Conservation (phyloP, 1,140 invertebrate genomes). For the Lasaia peninsularis region DNA sequence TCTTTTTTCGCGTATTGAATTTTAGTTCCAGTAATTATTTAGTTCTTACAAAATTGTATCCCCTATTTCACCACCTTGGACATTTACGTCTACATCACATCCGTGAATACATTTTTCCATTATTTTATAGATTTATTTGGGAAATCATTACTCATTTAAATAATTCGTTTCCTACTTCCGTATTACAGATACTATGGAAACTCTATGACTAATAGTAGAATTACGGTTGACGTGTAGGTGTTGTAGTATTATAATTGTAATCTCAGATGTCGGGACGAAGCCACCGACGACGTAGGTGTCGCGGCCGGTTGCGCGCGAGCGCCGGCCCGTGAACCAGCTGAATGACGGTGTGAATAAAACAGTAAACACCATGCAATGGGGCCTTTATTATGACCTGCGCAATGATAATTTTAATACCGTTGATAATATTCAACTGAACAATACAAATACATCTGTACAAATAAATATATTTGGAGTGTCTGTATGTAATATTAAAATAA, state of each 20-base stretch:
- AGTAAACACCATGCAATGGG: conserved; percentile 25
- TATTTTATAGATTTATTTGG: too few relatives aligned
- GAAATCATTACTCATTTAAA: too few relatives aligned
- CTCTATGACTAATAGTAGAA: not conserved
- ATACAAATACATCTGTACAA: not conserved
- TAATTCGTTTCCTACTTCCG: not conserved
- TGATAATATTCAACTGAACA: not conserved
- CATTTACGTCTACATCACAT: too few relatives aligned
- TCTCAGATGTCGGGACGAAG: conserved; percentile 7
- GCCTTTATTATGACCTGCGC: conserved; percentile 19
- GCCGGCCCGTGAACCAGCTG: conserved; percentile 60
- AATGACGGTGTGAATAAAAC: conserved; percentile 63
- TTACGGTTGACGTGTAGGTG: not conserved
- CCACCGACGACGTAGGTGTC: conserved; percentile 19
- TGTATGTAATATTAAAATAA: too few relatives aligned
- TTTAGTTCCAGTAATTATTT: too few relatives aligned
- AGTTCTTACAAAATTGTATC: too few relatives aligned
- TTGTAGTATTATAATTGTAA: conserved; percentile 12
- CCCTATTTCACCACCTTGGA: too few relatives aligned
- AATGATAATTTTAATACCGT: conserved; percentile 1
- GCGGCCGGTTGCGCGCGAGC: conserved; percentile 40
- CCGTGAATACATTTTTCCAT: too few relatives aligned
- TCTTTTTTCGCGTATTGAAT: too few relatives aligned
- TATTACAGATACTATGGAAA: not conserved
- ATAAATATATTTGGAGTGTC: too few relatives aligned